phyloP scores from a whole-genome alignment of 2,113 vertebrate species.

The Canis aureus region DNA sequence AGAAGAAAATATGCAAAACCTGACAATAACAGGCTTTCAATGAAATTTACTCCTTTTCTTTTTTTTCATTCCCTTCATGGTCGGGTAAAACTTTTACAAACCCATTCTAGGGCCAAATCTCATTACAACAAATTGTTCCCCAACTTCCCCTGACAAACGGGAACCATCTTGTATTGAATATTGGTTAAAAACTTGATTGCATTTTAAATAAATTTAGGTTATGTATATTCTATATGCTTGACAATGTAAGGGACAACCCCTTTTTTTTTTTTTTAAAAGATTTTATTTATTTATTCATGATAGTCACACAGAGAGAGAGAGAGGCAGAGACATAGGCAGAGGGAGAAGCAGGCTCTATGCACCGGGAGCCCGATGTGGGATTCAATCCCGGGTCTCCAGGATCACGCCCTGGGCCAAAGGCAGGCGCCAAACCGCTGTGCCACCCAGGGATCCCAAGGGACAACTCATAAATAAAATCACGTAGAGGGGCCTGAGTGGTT shows the following conservation, averaged over 20 bases:
- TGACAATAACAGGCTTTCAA: neutral
- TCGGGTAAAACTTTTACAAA: neutral
- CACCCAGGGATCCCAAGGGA: too few species aligned
- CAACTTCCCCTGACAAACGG: neutral
- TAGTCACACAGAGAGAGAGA: too few species aligned
- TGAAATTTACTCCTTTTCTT: neutral
- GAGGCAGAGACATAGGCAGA: too few species aligned
- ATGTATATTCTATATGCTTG: neutral
- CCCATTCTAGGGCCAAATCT: neutral
- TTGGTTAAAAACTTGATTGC: neutral
- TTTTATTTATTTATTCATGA: too few species aligned
- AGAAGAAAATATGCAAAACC: neutral
- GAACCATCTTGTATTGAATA: constrained; percentile 13
- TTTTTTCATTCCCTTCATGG: neutral
- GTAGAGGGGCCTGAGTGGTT: too few species aligned
- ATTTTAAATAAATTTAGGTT: neutral
- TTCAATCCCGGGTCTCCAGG: too few species aligned
- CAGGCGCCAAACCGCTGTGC: too few species aligned
- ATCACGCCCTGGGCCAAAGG: too few species aligned
- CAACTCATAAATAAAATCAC: neutral
- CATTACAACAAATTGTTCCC: neutral
- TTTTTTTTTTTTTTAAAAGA: too few species aligned
- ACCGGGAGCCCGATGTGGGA: too few species aligned
- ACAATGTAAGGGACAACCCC: neutral
- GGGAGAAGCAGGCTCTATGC: too few species aligned